Evolutionary conservation across 1,140 invertebrate genomes (phyloP), one percentile per base, ranked within the genome.

Genomic region (Hormaphis cornu): DNA sequence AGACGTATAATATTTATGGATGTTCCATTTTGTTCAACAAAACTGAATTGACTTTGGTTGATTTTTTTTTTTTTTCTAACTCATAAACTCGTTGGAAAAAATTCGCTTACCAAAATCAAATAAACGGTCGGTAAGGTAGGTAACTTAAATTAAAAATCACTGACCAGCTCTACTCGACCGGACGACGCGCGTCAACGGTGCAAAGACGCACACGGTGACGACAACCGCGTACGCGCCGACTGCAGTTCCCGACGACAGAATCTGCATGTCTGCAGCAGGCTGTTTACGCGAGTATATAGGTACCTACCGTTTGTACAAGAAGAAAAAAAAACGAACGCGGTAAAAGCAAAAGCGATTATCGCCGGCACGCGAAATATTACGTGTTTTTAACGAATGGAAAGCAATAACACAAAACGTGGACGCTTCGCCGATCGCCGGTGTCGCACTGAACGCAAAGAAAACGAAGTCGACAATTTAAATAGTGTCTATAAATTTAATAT

Each of bases 391-490:
- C n/a, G 2, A 4, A n/a, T n/a, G n/a, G n/a, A n/a, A n/a, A n/a
- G n/a, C n/a, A n/a, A n/a, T n/a, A n/a, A n/a, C n/a, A n/a, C n/a
- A n/a, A n/a, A n/a, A n/a, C 42, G 42, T 46, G 42, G 8, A 46
- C 42, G 4, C n/a, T 5, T n/a, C 8, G 22, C 1, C 16, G 59
- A 63, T 63, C 28, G n/a, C 1, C 12, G 33, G 18, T 22, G 42
- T 12, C 24, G 33, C 42, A 63, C 59, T 50, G 61, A 66, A 16
- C 44, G n/a, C 14, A 48, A n/a, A n/a, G 58, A 50, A 66, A 48
- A 33, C 59, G 30, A 63, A 48, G 18, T 66, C 28, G 10, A 66
- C 4, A 7, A 35, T 50, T 28, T 50, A 33, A 66, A 46, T 46
- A 46, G n/a, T n/a, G n/a, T n/a, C n/a, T n/a, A n/a, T n/a, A n/a